Evolutionary conservation across 1,140 invertebrate genomes (phyloP).

Genomic region (Trichoplusia ni): DNA sequence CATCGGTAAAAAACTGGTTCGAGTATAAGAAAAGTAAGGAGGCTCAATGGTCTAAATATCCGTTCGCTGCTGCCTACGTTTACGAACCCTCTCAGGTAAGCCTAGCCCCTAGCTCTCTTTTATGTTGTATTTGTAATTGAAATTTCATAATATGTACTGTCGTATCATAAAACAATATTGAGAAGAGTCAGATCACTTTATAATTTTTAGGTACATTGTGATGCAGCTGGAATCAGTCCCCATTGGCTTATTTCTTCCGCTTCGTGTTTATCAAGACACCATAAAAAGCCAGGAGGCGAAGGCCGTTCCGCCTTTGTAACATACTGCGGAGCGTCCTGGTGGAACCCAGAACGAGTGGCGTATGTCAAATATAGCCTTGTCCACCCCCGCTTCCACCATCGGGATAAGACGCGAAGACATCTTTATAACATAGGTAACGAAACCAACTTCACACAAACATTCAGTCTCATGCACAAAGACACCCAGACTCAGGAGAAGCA

Average conservation of each 20-base stretch:
- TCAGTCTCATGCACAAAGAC: too few species aligned
- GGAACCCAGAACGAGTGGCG: slow-evolving; percentile 51
- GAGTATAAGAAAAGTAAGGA: slow-evolving; percentile 1
- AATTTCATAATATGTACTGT: too few species aligned
- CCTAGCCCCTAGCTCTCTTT: too few species aligned
- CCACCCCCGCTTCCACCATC: slow-evolving; percentile 56
- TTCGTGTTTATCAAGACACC: slow-evolving; percentile 58
- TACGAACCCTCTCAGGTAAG: slow-evolving; percentile 64
- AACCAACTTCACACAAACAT: too few species aligned
- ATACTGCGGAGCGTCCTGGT: slow-evolving; percentile 64
- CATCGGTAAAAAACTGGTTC: neutral
- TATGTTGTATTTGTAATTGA: too few species aligned
- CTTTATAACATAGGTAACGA: slow-evolving; percentile 71
- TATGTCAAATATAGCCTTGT: slow-evolving; percentile 65
- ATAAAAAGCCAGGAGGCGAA: slow-evolving; percentile 35
- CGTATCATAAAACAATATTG: neutral
- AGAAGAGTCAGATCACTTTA: neutral
- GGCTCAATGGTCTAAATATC: slow-evolving; percentile 56
- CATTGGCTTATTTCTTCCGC: slow-evolving; percentile 67
- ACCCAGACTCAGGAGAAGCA: too few species aligned
- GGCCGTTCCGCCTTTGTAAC: slow-evolving; percentile 60
- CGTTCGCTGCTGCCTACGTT: slow-evolving; percentile 65
- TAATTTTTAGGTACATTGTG: slow-evolving; percentile 57
- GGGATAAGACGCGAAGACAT: slow-evolving; percentile 45
- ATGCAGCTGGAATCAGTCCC: slow-evolving; percentile 62